Evolutionary conservation across 2,113 vertebrate genomes (phyloP), one percentile per base, ranked within the genome.

Genomic region (Illadopsis cleaveri): DNA sequence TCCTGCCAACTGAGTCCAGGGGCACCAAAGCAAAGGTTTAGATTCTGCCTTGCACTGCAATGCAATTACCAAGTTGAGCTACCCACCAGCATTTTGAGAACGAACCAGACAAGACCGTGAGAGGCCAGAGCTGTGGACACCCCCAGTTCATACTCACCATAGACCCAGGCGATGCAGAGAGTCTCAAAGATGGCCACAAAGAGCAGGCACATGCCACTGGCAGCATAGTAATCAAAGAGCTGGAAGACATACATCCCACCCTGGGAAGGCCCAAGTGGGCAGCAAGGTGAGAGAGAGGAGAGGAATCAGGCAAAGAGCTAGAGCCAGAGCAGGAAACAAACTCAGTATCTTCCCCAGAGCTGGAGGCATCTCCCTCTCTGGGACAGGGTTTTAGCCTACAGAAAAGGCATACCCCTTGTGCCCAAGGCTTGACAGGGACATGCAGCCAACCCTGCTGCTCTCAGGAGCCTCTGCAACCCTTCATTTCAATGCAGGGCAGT

Each of bases 161-260:
- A 99, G 93, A 99, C 96, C 99, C 99, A 99, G 54, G 98, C 99
- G 37, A 99, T 98, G 97, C 99, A 99, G 87, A 99, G 90, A 7
- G 99, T 99, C 97, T 99, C 99, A 85, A 99, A 99, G 97, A 99
- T 97, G 89, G 99, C 99, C 91, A 99, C 99, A 17, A 99, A 99
- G 70, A 99, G 99, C 50, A 99, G 98, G 66, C 99, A 99, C 98
- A 99, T 99, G 93, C 99, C 99, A 50, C 99, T 99, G 98, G 99
- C 99, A 50, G 99, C 99, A 11, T 99, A 99, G 96, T 99, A 99
- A 97, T 99, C 99, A 90, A 99, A 99, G 77, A 99, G 98, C 97
- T 99, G 99, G 96, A 99, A 99, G 78, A 99, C 94, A 14, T 99
- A 99, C 99, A 99, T 99, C 61, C 99, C 99, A n/a, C 99, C 99